Conservation (phyloP, 1,140 invertebrate species). For the Galendromus occidentalis region DNA sequence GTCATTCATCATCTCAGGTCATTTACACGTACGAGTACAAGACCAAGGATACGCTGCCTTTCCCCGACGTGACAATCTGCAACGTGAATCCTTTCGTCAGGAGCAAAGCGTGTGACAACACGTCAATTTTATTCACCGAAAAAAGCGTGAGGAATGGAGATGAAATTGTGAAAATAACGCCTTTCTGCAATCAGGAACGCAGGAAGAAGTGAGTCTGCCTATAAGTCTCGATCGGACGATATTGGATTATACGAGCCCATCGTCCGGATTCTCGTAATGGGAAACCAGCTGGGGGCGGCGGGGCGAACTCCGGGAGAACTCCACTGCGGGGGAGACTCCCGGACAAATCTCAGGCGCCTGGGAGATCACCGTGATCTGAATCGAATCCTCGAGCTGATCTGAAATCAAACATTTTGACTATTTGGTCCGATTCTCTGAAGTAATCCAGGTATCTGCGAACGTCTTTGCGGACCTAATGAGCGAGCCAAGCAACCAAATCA, state of each 20-base stretch:
- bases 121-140: not conserved
- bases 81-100: not conserved
- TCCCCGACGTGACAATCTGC: constrained; percentile 8
- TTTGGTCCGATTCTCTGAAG: not conserved
- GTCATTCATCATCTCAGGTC: not conserved
- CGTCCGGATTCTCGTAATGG: too few species aligned
- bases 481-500: not conserved
- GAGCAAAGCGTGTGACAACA: not conserved
- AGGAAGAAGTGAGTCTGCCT: too few species aligned
- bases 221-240: too few species aligned
- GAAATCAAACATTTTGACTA: too few species aligned
- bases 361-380: too few species aligned
- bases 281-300: too few species aligned
- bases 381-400: too few species aligned
- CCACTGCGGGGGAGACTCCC: too few species aligned
- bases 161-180: not conserved
- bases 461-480: not conserved
- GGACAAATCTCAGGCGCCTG: too few species aligned
- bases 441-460: not conserved
- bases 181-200: not conserved
- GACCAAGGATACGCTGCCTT: not conserved
- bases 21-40: constrained; percentile 11
- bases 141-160: not conserved
- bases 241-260: too few species aligned
- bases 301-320: too few species aligned